Conservation (phyloP, 2,113 vertebrate genomes). For the Nerophis lumbriciformis region DNA sequence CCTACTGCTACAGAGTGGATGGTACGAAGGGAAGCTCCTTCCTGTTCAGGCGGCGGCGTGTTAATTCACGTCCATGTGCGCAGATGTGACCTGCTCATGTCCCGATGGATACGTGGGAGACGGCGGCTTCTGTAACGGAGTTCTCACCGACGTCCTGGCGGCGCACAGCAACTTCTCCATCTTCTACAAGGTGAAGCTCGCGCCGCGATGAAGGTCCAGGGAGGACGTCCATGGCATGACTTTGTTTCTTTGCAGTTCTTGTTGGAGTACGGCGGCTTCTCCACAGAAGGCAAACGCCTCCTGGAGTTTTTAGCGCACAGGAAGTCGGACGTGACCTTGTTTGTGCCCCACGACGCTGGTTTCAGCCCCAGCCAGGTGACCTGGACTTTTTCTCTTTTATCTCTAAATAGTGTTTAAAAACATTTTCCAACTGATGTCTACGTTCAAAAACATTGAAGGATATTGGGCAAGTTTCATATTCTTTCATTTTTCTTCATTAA, state of each 20-base stretch:
- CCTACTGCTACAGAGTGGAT: conserved; percentile 83
- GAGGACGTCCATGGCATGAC: neutral
- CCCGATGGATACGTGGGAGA: conserved; percentile 77
- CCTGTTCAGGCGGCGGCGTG: conserved; percentile 53
- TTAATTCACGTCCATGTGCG: conserved; percentile 9
- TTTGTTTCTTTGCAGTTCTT: conserved; percentile 67
- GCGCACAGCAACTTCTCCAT: conserved; percentile 76
- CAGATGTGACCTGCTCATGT: conserved; percentile 84
- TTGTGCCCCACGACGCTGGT: conserved; percentile 84
- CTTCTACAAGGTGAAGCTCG: conserved; percentile 82
- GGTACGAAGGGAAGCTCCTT: conserved; percentile 54
- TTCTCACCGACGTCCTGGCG: conserved; percentile 79
- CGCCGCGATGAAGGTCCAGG: too few species aligned
- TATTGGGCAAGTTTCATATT: too few species aligned
- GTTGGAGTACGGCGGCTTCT: conserved; percentile 75
- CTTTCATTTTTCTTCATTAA: too few species aligned
- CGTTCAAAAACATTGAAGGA: too few species aligned
- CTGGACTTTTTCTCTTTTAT: too few species aligned
- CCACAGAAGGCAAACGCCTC: conserved; percentile 73
- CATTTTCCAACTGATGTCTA: too few species aligned
- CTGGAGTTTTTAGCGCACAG: conserved; percentile 77
- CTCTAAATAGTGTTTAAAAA: too few species aligned
- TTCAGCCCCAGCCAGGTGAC: conserved; percentile 80
- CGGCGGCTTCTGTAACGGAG: conserved; percentile 84
- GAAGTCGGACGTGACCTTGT: conserved; percentile 78